Base-by-base conservation (phyloP, 1,140 invertebrate genomes). In the Drosophila suzukii region DNA sequence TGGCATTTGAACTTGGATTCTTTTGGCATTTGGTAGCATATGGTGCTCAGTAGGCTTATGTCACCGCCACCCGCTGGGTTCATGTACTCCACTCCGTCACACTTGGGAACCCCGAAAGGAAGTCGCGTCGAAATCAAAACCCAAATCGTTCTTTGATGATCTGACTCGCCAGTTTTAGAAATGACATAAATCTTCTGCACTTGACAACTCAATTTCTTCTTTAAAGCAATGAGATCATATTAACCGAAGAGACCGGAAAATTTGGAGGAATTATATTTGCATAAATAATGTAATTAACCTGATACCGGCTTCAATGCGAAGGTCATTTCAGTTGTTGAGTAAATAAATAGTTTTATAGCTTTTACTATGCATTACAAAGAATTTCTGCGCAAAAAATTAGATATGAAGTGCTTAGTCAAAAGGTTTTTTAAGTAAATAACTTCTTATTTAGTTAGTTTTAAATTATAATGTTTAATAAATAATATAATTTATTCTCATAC, bases 91-190 rank as follows among this genome's bases (percentile, higher is more conserved):
- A 70, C 24, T 55, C 61, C 83, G 83, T 88, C 83, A 88, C 83
- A 88, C 57, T 89, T 70, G 84, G 78, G 61, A 43, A 59, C 15
- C 38, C 51, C 72, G 58, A 89, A 83, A 83, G 84, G 84, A 86
- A 86, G 83, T 88, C 27, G 79, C 60, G 47, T 58, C 57, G 55
- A 72, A 76, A 74, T 68, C 63, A 67, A 70, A 82, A 67, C 62
- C 59, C 57, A 79, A 83, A 89, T 88, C 47, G 74, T 78, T 89
- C 75, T 89, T 86, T 89, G 75, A 80, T 79, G 81, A 89, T 76
- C 66, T 70, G 71, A 41, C 74, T 67, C 38, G 57, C 50, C 51
- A 67, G 68, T 62, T 76, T 82, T 65, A 55, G 70, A 82, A 68
- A 60, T 68, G 51, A 61, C 71, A 89, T 86, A 75, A 83, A 88